Evolutionary conservation across 2,797 vertebrate genomes (phyloP).

Genomic region (Cephalopachus bancanus): DNA sequence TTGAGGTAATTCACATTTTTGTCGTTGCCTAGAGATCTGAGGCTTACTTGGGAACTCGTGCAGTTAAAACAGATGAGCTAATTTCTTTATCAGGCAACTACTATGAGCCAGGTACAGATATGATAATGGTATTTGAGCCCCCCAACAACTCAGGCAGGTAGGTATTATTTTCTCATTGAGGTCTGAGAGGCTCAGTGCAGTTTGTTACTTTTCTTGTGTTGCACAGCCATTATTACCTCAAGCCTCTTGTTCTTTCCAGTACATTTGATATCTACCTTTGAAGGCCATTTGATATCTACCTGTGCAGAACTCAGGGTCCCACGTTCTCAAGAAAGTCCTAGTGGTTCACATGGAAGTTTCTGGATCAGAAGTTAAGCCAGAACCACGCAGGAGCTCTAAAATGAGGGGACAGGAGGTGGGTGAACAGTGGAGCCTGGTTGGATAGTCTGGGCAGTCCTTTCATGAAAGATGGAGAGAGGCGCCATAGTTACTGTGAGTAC

Average conservation of each 20-base stretch:
- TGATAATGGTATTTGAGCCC: neutral
- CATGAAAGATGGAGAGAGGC: neutral
- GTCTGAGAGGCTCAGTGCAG: neutral
- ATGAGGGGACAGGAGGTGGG: neutral
- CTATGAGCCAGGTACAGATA: neutral
- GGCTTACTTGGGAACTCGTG: conserved; percentile 3
- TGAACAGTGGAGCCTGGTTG: neutral
- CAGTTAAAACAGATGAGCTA: neutral
- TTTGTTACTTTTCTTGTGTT: neutral
- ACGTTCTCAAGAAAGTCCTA: neutral
- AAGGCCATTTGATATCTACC: neutral
- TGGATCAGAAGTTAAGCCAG: neutral
- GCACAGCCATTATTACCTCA: neutral
- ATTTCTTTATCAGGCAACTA: neutral
- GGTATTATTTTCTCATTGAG: neutral
- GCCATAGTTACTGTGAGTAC: neutral
- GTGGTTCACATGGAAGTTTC: conserved; percentile 39
- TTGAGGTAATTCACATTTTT: conserved; percentile 13
- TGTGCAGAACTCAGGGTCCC: neutral
- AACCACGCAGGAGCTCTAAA: neutral
- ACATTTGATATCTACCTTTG: neutral
- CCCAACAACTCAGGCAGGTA: neutral
- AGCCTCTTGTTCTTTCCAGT: neutral
- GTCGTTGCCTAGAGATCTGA: neutral
- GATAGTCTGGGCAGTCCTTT: neutral